phyloP scores from a whole-genome alignment of 2,113 vertebrate genomes.

The Pristiophorus japonicus region DNA sequence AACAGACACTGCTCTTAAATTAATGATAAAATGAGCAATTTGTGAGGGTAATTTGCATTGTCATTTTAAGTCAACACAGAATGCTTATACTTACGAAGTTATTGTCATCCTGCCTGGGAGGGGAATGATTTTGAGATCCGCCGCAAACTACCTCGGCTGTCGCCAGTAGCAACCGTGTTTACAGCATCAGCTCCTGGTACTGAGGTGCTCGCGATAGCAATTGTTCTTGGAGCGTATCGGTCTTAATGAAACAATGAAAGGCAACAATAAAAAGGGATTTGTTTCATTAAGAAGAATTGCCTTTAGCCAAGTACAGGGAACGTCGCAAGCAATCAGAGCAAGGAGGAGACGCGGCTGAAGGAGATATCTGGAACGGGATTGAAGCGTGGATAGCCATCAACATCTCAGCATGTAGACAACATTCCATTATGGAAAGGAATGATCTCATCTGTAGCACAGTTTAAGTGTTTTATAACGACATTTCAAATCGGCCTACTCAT shows the following conservation, averaged over 20 bases:
- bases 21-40: not conserved
- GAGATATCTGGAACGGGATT: not conserved
- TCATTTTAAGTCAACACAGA: not conserved
- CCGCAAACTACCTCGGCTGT: not conserved
- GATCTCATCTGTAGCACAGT: not conserved
- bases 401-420: conserved; percentile 11
- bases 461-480: conserved; percentile 27
- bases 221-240: not conserved
- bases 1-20: not conserved
- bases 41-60: not conserved
- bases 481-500: not conserved
- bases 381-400: not conserved
- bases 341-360: not conserved
- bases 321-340: not conserved
- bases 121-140: not conserved
- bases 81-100: not conserved
- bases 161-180: not conserved
- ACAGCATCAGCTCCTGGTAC: not conserved
- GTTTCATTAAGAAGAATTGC: conserved; percentile 11
- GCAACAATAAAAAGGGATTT: conserved; percentile 3
- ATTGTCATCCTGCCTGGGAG: not conserved
- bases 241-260: not conserved
- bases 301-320: not conserved
- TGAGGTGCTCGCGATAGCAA: not conserved
- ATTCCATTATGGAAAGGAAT: conserved; percentile 27